A percentile compares a stretch with the other conserved stretches of the same genome.
Evolutionary conservation across 2,888 invertebrate species (phyloP).

Genomic region (Phrixothrix hirtus): DNA sequence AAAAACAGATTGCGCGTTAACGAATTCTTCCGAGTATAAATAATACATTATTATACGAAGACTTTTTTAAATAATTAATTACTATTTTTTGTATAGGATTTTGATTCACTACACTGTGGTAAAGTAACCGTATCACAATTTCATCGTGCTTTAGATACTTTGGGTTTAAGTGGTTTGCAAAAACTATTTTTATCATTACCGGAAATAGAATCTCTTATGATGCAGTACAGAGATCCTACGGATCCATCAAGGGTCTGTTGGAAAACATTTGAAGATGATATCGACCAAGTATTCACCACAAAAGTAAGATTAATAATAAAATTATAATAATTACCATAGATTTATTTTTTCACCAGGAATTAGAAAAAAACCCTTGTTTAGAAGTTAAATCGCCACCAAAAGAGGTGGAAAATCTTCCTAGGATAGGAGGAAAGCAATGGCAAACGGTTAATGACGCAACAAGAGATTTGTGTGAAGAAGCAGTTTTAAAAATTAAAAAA

Average conservation of each 20-base stretch:
- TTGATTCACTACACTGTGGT: slow-evolving; percentile 70
- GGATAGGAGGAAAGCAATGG: slow-evolving; percentile 60
- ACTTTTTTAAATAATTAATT: neutral
- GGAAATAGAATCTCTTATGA: slow-evolving; percentile 67
- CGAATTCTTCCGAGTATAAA: slow-evolving; percentile 68
- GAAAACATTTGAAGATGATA: slow-evolving; percentile 77
- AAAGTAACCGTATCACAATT: slow-evolving; percentile 72
- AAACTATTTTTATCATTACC: slow-evolving; percentile 62
- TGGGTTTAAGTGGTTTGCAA: slow-evolving; percentile 66
- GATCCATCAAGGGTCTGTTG: slow-evolving; percentile 71
- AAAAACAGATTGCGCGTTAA: slow-evolving; percentile 67
- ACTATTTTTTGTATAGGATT: slow-evolving; percentile 58
- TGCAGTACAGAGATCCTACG: slow-evolving; percentile 73
- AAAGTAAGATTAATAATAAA: too few species aligned
- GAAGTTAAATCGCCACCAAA: slow-evolving; percentile 62
- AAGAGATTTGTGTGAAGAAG: slow-evolving; percentile 64
- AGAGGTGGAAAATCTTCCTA: slow-evolving; percentile 58
- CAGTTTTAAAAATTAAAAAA: slow-evolving; percentile 65
- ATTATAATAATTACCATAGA: too few species aligned
- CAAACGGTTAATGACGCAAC: slow-evolving; percentile 45
- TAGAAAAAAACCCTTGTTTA: slow-evolving; percentile 70
- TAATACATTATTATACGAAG: neutral
- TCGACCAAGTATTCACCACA: slow-evolving; percentile 65
- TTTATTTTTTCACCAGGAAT: slow-evolving; percentile 40
- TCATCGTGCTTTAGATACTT: slow-evolving; percentile 67